These are phyloP conservation scores for Sebastes diaconus DNA, from an alignment of 2,797 vertebrate genomes.

Conservation along the genomic window DNA sequence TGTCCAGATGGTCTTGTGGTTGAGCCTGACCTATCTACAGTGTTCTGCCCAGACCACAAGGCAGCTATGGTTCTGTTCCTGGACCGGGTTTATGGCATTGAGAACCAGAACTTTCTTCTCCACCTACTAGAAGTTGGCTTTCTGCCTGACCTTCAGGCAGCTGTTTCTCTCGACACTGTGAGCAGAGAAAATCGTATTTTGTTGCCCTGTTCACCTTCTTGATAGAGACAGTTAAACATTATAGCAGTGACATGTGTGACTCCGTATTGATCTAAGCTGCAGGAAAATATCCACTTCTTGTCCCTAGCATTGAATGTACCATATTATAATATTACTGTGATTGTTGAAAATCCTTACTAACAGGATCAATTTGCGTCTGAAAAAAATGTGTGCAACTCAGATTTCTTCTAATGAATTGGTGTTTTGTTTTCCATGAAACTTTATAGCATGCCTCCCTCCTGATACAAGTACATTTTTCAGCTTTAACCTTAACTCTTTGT, in stretches of 20 bases:
- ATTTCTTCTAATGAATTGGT: not conserved
- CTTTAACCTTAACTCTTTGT: not conserved
- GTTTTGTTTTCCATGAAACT: not conserved
- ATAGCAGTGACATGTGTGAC: not conserved
- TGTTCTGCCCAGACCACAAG: slow-evolving; percentile 97
- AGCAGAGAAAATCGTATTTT: slow-evolving; percentile 35
- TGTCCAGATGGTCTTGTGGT: slow-evolving; percentile 86
- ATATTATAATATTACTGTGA: not conserved
- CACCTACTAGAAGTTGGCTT: slow-evolving; percentile 92
- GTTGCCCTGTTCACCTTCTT: not conserved
- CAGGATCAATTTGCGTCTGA: not conserved
- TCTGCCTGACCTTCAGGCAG: slow-evolving; percentile 93
- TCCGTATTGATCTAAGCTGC: slow-evolving; percentile 6
- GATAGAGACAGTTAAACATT: not conserved
- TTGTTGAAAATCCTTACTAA: not conserved
- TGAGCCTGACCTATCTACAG: slow-evolving; percentile 91
- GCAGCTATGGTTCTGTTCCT: slow-evolving; percentile 97
- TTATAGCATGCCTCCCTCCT: not conserved
- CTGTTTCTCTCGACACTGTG: slow-evolving; percentile 92
- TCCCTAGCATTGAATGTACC: not conserved
- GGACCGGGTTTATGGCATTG: slow-evolving; percentile 94
- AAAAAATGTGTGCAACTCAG: too few relatives aligned
- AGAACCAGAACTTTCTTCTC: slow-evolving; percentile 90
- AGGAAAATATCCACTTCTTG: not conserved
- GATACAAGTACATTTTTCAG: not conserved